These are phyloP conservation scores for Cyphomyrus plagiostoma DNA, from an alignment of 2,113 vertebrate species.

Conservation along the genomic window DNA sequence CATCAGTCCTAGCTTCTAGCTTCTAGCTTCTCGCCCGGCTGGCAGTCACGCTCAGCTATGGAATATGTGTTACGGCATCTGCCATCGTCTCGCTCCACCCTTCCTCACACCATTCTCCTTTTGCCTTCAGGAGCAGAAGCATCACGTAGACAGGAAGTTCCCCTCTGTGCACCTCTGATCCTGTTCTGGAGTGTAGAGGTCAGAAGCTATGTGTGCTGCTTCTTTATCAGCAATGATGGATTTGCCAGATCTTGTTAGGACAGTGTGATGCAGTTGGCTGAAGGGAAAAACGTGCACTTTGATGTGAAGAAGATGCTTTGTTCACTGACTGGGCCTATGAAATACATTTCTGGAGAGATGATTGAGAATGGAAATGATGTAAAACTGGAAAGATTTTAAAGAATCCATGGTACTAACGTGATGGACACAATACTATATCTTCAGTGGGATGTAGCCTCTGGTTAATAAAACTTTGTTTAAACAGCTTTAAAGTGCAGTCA, in stretches of 20 bases:
- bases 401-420: not conserved
- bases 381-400: not conserved
- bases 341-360: not conserved
- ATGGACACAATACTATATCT: conserved; percentile 1
- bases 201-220: conserved; percentile 36
- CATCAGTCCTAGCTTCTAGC: not conserved
- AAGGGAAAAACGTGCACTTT: not conserved
- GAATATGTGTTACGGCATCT: not conserved
- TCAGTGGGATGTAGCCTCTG: not conserved
- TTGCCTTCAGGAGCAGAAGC: not conserved
- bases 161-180: not conserved
- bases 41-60: too few relatives aligned
- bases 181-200: not conserved
- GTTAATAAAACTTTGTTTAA: conserved; percentile 2
- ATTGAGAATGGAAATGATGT: not conserved
- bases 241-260: conserved; percentile 28
- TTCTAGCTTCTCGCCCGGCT: too few relatives aligned
- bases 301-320: not conserved
- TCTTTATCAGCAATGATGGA: conserved; percentile 43
- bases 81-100: not conserved
- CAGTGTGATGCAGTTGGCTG: not conserved
- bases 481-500: not conserved
- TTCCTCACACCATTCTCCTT: not conserved
- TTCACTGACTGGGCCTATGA: not conserved
- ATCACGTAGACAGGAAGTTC: conserved; percentile 6